A percentile compares a stretch with the other conserved stretches of the same genome.
Conservation (phyloP, 2,113 vertebrate species). For the Arizona elegans region DNA sequence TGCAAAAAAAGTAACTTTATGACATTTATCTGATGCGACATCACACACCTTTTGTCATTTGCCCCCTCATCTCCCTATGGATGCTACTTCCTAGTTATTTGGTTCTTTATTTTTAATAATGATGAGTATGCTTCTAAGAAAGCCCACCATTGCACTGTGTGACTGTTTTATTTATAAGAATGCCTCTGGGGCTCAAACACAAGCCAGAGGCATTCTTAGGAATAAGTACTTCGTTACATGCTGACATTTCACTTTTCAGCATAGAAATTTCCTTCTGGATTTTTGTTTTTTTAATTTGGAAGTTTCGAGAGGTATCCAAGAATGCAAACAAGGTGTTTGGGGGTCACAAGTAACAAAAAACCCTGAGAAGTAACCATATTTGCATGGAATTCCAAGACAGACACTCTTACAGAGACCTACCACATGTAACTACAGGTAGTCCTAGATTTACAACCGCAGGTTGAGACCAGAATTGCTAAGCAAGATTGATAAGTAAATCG, state of each 20-base stretch:
- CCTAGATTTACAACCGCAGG: background rate
- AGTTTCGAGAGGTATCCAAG: background rate
- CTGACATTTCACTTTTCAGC: background rate
- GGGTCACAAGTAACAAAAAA: background rate
- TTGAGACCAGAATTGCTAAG: background rate
- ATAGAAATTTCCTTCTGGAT: background rate
- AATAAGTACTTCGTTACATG: background rate
- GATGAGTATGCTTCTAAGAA: background rate
- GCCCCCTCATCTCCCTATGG: background rate
- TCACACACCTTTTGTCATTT: background rate
- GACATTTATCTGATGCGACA: background rate
- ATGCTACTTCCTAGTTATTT: background rate
- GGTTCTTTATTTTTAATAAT: background rate
- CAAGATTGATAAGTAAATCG: background rate
- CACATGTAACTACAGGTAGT: background rate
- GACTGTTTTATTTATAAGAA: background rate
- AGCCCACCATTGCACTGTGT: background rate
- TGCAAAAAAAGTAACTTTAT: background rate
- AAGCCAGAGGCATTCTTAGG: background rate
- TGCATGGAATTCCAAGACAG: background rate
- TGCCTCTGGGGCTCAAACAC: background rate
- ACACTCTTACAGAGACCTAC: background rate
- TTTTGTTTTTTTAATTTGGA: background rate
- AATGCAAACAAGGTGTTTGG: background rate
- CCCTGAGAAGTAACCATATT: background rate